Conservation (phyloP, 2,888 invertebrate species). For the Andrena bicolor region DNA sequence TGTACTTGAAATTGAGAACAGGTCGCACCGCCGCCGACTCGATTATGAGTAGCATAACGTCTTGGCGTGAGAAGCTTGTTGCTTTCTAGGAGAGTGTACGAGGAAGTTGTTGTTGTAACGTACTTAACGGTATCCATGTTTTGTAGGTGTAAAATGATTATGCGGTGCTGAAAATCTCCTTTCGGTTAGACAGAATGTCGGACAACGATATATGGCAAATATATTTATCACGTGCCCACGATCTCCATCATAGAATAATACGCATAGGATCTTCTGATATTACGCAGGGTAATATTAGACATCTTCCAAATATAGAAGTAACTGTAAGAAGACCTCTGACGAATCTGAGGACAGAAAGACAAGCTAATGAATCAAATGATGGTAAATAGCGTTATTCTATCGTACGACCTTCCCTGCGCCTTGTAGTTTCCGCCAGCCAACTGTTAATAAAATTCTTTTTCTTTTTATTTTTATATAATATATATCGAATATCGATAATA, state of each 20-base stretch:
- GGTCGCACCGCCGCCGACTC: not conserved
- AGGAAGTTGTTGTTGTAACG: not conserved
- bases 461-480: not conserved
- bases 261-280: slow-evolving; percentile 67
- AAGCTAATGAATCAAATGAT: slow-evolving; percentile 69
- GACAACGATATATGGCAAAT: slow-evolving; percentile 74
- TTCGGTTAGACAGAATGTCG: slow-evolving; percentile 76
- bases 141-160: slow-evolving; percentile 47
- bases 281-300: slow-evolving; percentile 65
- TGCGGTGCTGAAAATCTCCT: slow-evolving; percentile 37
- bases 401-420: not conserved
- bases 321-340: slow-evolving; percentile 76
- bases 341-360: slow-evolving; percentile 74
- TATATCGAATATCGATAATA: not conserved
- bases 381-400: slow-evolving; percentile 61
- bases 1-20: slow-evolving; percentile 20
- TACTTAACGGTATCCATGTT: not conserved
- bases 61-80: not conserved
- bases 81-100: not conserved
- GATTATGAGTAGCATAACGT: not conserved
- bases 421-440: not conserved
- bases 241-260: slow-evolving; percentile 75
- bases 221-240: slow-evolving; percentile 69
- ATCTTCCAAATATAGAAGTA: slow-evolving; percentile 74
- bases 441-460: slow-evolving; percentile 2